Percentiles rank a stretch among this genome's conserved stretches.
phyloP scores from a whole-genome alignment of 1,140 invertebrate species.

The Drosophila takahashii region DNA sequence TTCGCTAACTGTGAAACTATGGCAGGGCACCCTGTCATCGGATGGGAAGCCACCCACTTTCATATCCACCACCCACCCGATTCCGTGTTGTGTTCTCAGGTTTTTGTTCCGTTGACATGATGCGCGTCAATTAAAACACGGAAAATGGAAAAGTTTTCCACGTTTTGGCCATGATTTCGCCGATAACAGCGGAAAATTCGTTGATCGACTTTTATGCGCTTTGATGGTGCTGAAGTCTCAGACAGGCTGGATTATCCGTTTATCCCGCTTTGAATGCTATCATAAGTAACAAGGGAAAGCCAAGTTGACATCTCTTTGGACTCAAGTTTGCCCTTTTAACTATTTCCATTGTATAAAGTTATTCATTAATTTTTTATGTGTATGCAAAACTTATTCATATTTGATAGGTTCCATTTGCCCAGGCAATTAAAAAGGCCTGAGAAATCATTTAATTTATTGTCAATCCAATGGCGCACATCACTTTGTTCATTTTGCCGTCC shows the following conservation, averaged over 20 bases:
- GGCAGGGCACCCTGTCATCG: background rate
- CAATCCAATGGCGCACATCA: slow-evolving; percentile 12
- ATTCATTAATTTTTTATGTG: slow-evolving; percentile 14
- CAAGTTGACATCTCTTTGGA: slow-evolving; percentile 2
- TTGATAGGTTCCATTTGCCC: slow-evolving; percentile 13
- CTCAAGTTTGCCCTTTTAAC: background rate
- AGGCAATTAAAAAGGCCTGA: slow-evolving; percentile 33
- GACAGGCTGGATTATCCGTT: slow-evolving; percentile 23
- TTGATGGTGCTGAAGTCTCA: slow-evolving; percentile 9
- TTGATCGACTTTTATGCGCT: slow-evolving; percentile 44
- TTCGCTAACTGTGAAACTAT: slow-evolving; percentile 50
- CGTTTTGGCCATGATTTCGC: slow-evolving; percentile 36
- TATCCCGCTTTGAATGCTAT: background rate
- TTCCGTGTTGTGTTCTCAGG: slow-evolving; percentile 34
- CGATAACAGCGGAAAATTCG: slow-evolving; percentile 26
- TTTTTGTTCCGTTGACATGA: slow-evolving; percentile 56
- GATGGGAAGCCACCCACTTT: background rate
- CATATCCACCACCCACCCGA: background rate
- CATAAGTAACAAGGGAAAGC: slow-evolving; percentile 15
- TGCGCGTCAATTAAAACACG: slow-evolving; percentile 64
- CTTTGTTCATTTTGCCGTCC: slow-evolving; percentile 28
- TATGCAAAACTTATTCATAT: slow-evolving; percentile 13
- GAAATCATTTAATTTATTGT: slow-evolving; percentile 46
- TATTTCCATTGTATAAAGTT: slow-evolving; percentile 14
- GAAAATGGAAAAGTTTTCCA: slow-evolving; percentile 54